Evolutionary conservation across 2,888 invertebrate species (phyloP).

Genomic region (Idaea dimidiata): DNA sequence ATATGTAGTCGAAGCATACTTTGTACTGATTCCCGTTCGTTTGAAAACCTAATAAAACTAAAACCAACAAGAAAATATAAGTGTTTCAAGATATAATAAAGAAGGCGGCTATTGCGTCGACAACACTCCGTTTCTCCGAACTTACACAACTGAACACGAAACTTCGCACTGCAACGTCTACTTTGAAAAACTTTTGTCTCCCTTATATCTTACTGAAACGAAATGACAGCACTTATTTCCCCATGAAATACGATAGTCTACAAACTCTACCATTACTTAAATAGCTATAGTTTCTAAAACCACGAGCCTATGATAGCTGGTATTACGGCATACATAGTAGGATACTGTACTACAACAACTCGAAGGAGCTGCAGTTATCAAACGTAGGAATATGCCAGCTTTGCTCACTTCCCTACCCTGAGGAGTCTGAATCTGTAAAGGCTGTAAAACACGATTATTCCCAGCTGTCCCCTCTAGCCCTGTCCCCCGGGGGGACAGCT

Average conservation of each 20-base stretch:
- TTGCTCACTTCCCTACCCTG: too few species aligned
- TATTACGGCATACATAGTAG: conserved; percentile 28
- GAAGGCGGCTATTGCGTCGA: conserved; percentile 4
- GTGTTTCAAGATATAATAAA: not conserved
- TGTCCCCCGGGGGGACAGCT: too few species aligned
- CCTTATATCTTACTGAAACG: conserved; percentile 10
- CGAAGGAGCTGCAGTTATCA: too few species aligned
- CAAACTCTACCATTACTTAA: conserved; percentile 18
- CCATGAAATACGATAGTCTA: conserved; percentile 25
- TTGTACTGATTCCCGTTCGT: too few species aligned
- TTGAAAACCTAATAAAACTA: too few species aligned
- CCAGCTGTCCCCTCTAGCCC: too few species aligned
- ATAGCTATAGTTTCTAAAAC: not conserved
- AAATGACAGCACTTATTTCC: conserved; percentile 19
- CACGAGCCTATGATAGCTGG: not conserved
- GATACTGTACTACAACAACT: conserved; percentile 12
- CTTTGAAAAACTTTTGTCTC: conserved; percentile 13
- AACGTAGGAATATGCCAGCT: too few species aligned
- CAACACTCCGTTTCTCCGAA: not conserved
- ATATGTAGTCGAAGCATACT: too few species aligned
- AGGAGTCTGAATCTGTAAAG: too few species aligned
- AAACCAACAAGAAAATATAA: too few species aligned
- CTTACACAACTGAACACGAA: conserved; percentile 8
- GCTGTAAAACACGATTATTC: too few species aligned
- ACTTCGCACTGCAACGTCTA: conserved; percentile 11